Evolutionary conservation across 2,888 invertebrate genomes (phyloP), one percentile per base, ranked within the genome.

Genomic region (Agrochola macilenta): DNA sequence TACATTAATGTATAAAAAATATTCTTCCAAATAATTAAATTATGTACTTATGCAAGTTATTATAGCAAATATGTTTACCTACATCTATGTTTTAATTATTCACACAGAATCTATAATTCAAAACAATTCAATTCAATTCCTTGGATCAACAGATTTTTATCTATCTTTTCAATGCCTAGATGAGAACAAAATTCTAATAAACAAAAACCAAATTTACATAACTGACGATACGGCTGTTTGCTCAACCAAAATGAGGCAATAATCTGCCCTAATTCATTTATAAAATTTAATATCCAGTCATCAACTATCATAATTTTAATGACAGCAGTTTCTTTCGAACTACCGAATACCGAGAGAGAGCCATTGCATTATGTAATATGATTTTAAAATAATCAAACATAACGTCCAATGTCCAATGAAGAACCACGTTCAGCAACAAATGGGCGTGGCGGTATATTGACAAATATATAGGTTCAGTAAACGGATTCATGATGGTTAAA

Each of bases 51-150:
- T 66, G 30, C 8, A 12, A 60, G 30, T 17, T 71, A 57, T 23
- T n/a, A 63, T 17, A n/a, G 14, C 9, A 64, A 23, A 30, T 43
- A 46, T 61, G 23, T n/a, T 54, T 2, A n/a, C n/a, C n/a, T n/a
- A 12, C 4, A 26, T 20, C 23, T 9, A 23, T 49, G 8, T 57
- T 57, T 46, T 54, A 20, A 35, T 64, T 43, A 58, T 81, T 23
- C 11, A 66, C 30, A 11, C 20, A 11, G 1, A 30, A 66, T 76
- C 9, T 30, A 23, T 57, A 23, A 76, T 74, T 49, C 17, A 23
- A 57, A 63, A n/a, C n/a, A n/a, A n/a, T n/a, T n/a, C n/a, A 23
- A 76, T 74, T 49, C 17, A 23, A 57, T 57, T 66, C 76, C 61
- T 81, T 76, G 20, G 43, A 26, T 65, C 17, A 11, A 26, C 20